Evolutionary conservation across 2,113 vertebrate genomes (phyloP), one percentile per base, ranked within the genome.

Genomic region (Dicrurus megarhynchus): DNA sequence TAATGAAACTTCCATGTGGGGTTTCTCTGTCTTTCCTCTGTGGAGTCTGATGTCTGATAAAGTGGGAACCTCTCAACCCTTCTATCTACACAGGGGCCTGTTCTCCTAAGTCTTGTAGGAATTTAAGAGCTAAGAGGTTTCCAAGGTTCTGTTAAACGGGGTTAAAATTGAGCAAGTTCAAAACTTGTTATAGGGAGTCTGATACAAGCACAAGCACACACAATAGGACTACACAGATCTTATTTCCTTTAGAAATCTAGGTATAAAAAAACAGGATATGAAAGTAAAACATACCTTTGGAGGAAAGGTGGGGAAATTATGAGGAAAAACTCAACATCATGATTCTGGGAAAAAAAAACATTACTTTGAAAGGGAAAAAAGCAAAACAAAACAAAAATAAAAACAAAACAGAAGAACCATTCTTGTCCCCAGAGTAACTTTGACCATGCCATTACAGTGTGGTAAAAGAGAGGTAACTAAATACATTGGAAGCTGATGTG

Each of bases 71-170:
- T 75, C 44, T 71, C 15, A 53, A 47, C 6, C 37, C 37, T 41
- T 79, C 28, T 67, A 3, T 44, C 32, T 75, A 7, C 32, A 57
- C 19, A 7, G 13, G 11, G 0, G 0, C 3, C 13, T 53, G 8
- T 24, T 84, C 39, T 90, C 60, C 10, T 53, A 85, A 57, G 10
- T 22, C 65, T 57, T 61, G 50, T 11, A 84, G 7, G n/a, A 90
- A 81, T 28, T 68, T 77, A 46, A 12, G 6, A 73, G 23, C 60
- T 30, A 32, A 87, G 60, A 82, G 37, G 12, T 87, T 82, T 74
- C 24, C n/a, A 78, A 24, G 8, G 0, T 56, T 84, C 39, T 78
- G 7, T 33, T 44, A 84, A 65, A 74, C 16, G 11, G 16, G 2
- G 4, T 16, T 61, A 11, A 81, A 82, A 87, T 0, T 13, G 11